Evolutionary conservation across 2,888 invertebrate genomes (phyloP).

Genomic region (Hanleya hanleyi): DNA sequence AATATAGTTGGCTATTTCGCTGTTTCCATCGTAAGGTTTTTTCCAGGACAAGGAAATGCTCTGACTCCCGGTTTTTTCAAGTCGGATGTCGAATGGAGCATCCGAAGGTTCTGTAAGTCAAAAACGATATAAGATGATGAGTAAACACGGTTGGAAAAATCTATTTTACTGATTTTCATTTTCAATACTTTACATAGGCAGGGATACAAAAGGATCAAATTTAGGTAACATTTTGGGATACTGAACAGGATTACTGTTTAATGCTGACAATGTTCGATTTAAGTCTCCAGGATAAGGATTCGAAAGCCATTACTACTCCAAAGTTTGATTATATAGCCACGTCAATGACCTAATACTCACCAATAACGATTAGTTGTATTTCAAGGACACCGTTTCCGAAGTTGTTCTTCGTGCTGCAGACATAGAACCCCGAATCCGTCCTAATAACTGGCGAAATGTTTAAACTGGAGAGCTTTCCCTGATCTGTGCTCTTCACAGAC

Average conservation of each 20-base stretch:
- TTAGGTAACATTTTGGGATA: too few relatives aligned
- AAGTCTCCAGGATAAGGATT: too few relatives aligned
- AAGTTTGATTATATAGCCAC: too few relatives aligned
- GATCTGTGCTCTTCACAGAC: not conserved
- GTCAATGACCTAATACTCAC: constrained; percentile 74
- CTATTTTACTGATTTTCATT: not conserved
- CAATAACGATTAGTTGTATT: constrained; percentile 91
- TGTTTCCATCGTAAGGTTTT: constrained; percentile 82
- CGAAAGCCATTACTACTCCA: too few relatives aligned
- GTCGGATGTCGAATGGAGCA: constrained; percentile 88
- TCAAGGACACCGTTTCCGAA: constrained; percentile 94
- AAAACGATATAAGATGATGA: not conserved
- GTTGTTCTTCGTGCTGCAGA: constrained; percentile 90
- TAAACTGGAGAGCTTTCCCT: constrained; percentile 79
- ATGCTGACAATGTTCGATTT: too few relatives aligned
- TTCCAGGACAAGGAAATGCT: constrained; percentile 91
- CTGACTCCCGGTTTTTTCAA: constrained; percentile 88
- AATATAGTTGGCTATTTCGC: constrained; percentile 89
- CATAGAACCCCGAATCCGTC: constrained; percentile 91
- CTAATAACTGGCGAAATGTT: constrained; percentile 88
- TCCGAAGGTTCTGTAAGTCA: constrained; percentile 85
- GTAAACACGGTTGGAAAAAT: not conserved
- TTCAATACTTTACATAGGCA: too few relatives aligned
- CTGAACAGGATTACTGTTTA: too few relatives aligned
- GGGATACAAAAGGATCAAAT: too few relatives aligned